Evolutionary conservation across 2,113 vertebrate genomes (phyloP), one percentile per base, ranked within the genome.

Genomic region (Echinops telfairi): DNA sequence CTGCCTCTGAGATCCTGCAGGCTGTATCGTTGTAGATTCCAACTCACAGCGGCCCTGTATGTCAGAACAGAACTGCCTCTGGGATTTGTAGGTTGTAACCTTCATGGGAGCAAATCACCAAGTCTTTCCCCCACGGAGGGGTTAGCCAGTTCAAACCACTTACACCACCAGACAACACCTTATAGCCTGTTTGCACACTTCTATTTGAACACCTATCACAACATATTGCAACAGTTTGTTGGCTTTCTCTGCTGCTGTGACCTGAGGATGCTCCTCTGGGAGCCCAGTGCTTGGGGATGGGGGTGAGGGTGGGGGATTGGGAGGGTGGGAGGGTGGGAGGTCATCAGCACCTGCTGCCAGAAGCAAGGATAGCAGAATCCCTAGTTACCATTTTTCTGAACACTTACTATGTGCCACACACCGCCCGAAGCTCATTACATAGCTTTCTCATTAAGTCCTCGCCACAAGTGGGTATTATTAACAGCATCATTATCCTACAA

Each of bases 391-490:
- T 64, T 60, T 64, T 62, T 88, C 14, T 29, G 8, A 93, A 29
- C 29, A 43, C 47, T 81, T 53, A 25, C 25, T 87, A 7, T 38
- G 76, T 68, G 80, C 31, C 80, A 93, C 62, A 29, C 9, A 36
- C 10, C 29, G 16, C 36, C 47, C 75, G 36, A 57, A 91, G 47
- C 77, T 57, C 58, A 53, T 43, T 64, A 25, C 19, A 25, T 19
- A 88, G 88, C 17, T 20, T 57, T 62, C 70, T 89, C 62, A 83
- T 57, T 70, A 88, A 66, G 71, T 62, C 53, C 27, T 95, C 73
- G 64, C 58, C 77, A 36, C 12, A 60, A 47, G 81, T 36, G 33
- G 47, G 25, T 31, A 23, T 33, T 43, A 17, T 36, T 68, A 76
- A 92, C 64, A 33, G 29, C 70, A 29, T 19, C 47, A 3, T 2